Evolutionary conservation across 2,888 invertebrate species (phyloP).

Genomic region (Yponomeuta evonymella): DNA sequence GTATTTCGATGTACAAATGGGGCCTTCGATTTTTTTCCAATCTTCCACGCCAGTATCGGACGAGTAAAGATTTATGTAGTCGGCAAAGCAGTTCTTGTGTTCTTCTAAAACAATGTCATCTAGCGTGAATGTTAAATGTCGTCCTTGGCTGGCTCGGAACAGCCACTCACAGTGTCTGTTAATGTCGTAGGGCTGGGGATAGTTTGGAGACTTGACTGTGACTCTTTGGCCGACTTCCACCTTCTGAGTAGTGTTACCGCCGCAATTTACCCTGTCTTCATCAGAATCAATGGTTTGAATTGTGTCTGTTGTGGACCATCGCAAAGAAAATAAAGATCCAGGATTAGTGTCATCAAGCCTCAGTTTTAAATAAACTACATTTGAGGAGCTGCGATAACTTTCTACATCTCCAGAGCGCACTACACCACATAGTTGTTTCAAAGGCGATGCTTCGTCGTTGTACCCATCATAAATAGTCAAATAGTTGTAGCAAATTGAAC

Average conservation of each 20-base stretch:
- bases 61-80: constrained; percentile 78
- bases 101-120: constrained; percentile 78
- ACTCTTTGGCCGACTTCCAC: constrained; percentile 32
- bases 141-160: constrained; percentile 76
- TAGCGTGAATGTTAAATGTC: constrained; percentile 78
- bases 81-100: constrained; percentile 71
- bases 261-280: constrained; percentile 44
- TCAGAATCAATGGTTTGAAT: constrained; percentile 21
- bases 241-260: constrained; percentile 43
- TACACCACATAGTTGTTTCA: constrained; percentile 76
- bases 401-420: constrained; percentile 33
- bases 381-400: constrained; percentile 73
- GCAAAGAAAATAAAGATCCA: constrained; percentile 57
- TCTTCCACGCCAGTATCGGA: constrained; percentile 46
- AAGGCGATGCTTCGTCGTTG: constrained; percentile 76
- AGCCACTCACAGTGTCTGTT: constrained; percentile 85
- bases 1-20: neutral
- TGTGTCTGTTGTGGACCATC: constrained; percentile 40
- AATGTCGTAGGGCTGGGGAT: constrained; percentile 79
- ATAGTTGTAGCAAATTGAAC: constrained; percentile 44
- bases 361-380: constrained; percentile 78
- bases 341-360: constrained; percentile 51
- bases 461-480: constrained; percentile 84
- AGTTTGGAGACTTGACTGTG: constrained; percentile 83
- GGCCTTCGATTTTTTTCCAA: constrained; percentile 52